A percentile compares a stretch with the other conserved stretches of the same genome.
Conservation (phyloP, 2,888 invertebrate genomes). For the Crematogaster levior region DNA sequence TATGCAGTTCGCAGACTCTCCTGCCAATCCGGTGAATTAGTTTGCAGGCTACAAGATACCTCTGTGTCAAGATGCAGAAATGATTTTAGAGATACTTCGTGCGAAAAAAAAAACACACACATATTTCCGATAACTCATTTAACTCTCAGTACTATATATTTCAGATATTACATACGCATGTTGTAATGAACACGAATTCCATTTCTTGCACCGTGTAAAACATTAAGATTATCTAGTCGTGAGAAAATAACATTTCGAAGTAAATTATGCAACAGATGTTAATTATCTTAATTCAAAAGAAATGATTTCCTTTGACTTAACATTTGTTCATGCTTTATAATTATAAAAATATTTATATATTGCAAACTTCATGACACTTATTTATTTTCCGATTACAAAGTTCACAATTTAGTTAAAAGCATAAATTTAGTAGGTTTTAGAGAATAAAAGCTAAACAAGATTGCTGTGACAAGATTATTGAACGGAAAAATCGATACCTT, state of each 20-base stretch:
- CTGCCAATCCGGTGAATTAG: conserved; percentile 63
- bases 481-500: conserved; percentile 13
- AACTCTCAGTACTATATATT: neutral
- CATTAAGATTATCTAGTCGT: neutral
- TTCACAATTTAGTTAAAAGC: conserved; percentile 30
- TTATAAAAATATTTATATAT: neutral
- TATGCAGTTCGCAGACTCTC: conserved; percentile 68
- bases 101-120: neutral
- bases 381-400: neutral
- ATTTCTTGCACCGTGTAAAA: neutral
- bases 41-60: conserved; percentile 56
- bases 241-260: neutral
- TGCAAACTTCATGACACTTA: neutral
- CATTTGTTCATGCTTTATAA: neutral
- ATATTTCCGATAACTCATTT: neutral
- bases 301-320: neutral
- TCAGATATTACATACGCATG: neutral
- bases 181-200: neutral
- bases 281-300: neutral
- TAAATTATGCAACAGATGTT: neutral
- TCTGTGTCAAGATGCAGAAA: conserved; percentile 39
- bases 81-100: neutral
- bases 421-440: neutral
- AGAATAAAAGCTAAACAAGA: conserved; percentile 4
- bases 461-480: neutral